A percentile compares a stretch with the other conserved stretches of the same genome.
Evolutionary conservation across 2,888 invertebrate species (phyloP).

Genomic region (Strigamia transsilvanica): DNA sequence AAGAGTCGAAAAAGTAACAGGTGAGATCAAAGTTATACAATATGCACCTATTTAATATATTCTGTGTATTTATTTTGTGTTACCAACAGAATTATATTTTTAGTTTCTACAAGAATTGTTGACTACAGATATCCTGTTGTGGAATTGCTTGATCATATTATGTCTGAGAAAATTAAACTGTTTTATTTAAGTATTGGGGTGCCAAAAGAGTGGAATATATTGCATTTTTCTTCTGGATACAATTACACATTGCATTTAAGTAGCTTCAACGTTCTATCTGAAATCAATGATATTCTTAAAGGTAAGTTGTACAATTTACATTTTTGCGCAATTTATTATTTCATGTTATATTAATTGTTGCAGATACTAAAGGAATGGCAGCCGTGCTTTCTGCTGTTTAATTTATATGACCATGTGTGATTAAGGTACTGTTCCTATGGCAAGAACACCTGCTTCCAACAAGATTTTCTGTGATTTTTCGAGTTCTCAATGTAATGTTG

Average conservation of each 20-base stretch:
- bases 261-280: neutral
- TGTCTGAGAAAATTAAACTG: neutral
- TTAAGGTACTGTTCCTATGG: too few relatives aligned
- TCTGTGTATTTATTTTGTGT: neutral
- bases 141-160: neutral
- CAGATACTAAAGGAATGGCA: neutral
- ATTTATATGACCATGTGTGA: neutral
- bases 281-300: neutral
- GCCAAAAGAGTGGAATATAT: neutral
- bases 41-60: neutral
- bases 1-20: neutral
- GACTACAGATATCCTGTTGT: neutral
- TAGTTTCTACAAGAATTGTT: neutral
- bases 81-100: neutral
- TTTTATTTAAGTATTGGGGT: neutral
- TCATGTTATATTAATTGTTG: neutral
- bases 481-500: too few relatives aligned
- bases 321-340: neutral
- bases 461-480: too few relatives aligned
- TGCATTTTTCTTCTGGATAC: slow-evolving; percentile 21
- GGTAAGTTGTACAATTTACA: neutral
- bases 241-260: slow-evolving; percentile 1
- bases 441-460: too few relatives aligned
- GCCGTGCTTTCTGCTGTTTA: neutral
- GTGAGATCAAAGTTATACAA: neutral